phyloP scores from a whole-genome alignment of 2,888 invertebrate species.

The Hemistola chrysoprasaria region DNA sequence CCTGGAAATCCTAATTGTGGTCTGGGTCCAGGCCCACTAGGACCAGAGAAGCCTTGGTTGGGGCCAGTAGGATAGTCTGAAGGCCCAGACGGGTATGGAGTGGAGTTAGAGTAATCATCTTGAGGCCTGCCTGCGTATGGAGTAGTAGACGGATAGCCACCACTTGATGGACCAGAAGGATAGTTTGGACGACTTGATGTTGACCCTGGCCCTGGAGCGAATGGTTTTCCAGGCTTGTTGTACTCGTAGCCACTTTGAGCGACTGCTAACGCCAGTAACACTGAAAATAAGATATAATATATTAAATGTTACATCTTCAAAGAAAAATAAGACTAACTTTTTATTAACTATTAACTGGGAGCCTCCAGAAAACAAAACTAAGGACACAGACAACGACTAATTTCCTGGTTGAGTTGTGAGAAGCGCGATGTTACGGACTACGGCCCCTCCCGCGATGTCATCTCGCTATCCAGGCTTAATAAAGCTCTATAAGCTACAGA shows the following conservation, averaged over 20 bases:
- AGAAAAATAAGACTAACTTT: too few relatives aligned
- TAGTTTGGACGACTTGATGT: conserved; percentile 23
- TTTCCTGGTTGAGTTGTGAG: conserved; percentile 31
- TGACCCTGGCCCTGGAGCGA: conserved; percentile 54
- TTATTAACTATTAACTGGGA: too few relatives aligned
- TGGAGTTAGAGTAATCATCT: conserved; percentile 45
- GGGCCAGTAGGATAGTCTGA: conserved; percentile 46
- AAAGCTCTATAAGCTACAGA: too few relatives aligned
- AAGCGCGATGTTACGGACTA: conserved; percentile 12
- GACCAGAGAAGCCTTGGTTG: conserved; percentile 49
- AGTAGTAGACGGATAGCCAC: conserved; percentile 52
- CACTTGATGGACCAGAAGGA: conserved; percentile 43
- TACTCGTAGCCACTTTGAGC: conserved; percentile 89
- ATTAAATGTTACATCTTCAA: conserved; percentile 17
- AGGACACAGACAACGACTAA: conserved; percentile 20
- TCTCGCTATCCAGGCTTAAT: conserved; percentile 21
- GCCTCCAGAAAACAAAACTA: too few relatives aligned
- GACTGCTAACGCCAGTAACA: conserved; percentile 57
- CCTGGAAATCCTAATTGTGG: conserved; percentile 47
- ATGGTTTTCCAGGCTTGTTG: conserved; percentile 85
- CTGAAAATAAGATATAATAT: conserved; percentile 50
- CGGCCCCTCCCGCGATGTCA: conserved; percentile 30
- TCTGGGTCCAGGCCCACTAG: conserved; percentile 34
- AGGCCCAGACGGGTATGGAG: conserved; percentile 53
- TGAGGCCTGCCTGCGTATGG: conserved; percentile 46